phyloP scores from a whole-genome alignment of 2,113 vertebrate genomes.

The Sorex fumeus region DNA sequence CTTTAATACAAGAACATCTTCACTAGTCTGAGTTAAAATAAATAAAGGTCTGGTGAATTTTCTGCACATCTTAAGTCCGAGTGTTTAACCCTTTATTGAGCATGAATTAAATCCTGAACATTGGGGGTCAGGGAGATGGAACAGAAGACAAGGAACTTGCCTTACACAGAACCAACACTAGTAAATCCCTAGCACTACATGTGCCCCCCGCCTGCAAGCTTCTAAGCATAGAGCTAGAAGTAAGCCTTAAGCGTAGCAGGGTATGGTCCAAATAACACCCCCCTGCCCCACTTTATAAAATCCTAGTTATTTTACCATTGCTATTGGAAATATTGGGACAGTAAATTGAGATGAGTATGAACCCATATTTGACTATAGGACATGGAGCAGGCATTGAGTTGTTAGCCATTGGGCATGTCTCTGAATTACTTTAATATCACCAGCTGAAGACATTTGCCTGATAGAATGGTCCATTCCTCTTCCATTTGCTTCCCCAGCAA shows the following conservation, averaged over 20 bases:
- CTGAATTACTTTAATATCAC: constrained; percentile 15
- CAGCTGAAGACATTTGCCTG: neutral
- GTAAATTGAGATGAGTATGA: constrained; percentile 10
- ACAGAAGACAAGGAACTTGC: no score
- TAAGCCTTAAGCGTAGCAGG: no score
- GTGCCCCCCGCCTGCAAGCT: no score
- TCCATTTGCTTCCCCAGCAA: constrained; percentile 33
- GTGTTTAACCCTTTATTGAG: constrained; percentile 23
- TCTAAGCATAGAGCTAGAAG: no score
- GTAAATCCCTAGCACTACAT: no score
- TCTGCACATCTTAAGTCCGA: neutral
- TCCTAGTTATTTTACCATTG: constrained; percentile 7
- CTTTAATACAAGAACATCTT: neutral
- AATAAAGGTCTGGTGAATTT: constrained; percentile 35
- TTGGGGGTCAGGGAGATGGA: no score
- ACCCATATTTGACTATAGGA: neutral
- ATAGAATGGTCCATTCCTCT: neutral
- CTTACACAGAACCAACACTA: no score
- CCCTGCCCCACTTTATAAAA: no score
- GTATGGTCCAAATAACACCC: no score
- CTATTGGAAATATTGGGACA: neutral
- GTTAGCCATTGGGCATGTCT: neutral
- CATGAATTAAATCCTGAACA: constrained; percentile 38
- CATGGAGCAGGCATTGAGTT: neutral
- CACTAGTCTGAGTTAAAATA: neutral